These are phyloP conservation scores for Amblyraja radiata DNA, from an alignment of 2,797 vertebrate species.

Conservation along the genomic window DNA sequence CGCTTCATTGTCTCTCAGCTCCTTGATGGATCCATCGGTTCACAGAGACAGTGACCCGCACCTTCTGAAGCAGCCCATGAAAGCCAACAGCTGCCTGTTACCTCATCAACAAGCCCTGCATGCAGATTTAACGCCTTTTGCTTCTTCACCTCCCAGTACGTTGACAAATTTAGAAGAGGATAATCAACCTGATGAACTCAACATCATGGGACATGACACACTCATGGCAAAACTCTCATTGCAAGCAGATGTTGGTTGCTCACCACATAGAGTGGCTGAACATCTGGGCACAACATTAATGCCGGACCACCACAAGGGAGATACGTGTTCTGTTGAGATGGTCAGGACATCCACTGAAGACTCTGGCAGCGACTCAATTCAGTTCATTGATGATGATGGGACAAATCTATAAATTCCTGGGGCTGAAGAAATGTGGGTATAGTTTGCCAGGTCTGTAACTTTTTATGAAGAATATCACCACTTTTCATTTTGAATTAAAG, in stretches of 20 bases:
- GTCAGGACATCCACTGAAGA: slow-evolving; percentile 53
- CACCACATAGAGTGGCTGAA: slow-evolving; percentile 40
- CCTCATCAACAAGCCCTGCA: slow-evolving; percentile 51
- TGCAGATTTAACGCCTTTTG: slow-evolving; percentile 56
- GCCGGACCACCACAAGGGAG: slow-evolving; percentile 38
- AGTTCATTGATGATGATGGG: slow-evolving; percentile 70
- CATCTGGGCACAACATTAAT: slow-evolving; percentile 39
- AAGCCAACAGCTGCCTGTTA: slow-evolving; percentile 45
- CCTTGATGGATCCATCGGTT: slow-evolving; percentile 54
- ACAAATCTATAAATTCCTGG: slow-evolving; percentile 54
- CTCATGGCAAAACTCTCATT: slow-evolving; percentile 43
- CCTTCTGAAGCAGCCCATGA: slow-evolving; percentile 44
- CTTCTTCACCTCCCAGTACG: slow-evolving; percentile 59
- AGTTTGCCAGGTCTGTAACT: neutral
- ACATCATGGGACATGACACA: slow-evolving; percentile 26
- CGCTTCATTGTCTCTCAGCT: slow-evolving; percentile 43
- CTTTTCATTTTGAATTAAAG: neutral
- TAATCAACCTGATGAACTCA: slow-evolving; percentile 46
- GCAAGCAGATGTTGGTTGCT: slow-evolving; percentile 40
- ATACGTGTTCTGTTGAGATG: slow-evolving; percentile 57
- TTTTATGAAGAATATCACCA: no score
- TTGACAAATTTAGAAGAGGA: slow-evolving; percentile 55
- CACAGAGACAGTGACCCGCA: slow-evolving; percentile 58
- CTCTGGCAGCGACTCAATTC: slow-evolving; percentile 59
- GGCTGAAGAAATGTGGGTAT: neutral